phyloP scores from a whole-genome alignment of 2,797 vertebrate genomes.

The Picus viridis region DNA sequence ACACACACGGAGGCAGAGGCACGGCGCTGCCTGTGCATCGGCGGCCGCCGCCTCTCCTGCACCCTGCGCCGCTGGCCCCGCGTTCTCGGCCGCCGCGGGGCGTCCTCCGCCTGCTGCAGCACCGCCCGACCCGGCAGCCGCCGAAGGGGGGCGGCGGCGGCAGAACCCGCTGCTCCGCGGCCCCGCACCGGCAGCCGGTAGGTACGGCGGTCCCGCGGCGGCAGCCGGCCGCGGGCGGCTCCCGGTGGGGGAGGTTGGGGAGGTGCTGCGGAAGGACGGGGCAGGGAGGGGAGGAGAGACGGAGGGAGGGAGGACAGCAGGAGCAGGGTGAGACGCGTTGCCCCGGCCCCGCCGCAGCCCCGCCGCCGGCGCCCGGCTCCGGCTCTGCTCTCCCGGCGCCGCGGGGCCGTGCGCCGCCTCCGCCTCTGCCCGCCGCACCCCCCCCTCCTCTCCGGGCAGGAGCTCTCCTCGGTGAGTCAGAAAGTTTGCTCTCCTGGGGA shows the following conservation, averaged over 20 bases:
- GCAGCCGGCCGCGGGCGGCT: background rate
- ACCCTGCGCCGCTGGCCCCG: constrained; percentile 34
- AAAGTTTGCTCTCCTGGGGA: constrained; percentile 51
- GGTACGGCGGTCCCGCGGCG: constrained; percentile 17
- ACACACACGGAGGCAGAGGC: constrained; percentile 33
- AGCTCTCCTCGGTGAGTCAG: constrained; percentile 3
- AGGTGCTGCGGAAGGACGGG: background rate
- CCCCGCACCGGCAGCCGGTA: constrained; percentile 30
- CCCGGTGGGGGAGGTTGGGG: background rate
- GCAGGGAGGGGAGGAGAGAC: background rate
- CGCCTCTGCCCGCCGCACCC: background rate
- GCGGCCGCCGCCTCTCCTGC: constrained; percentile 45
- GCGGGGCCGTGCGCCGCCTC: background rate
- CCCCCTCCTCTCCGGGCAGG: background rate
- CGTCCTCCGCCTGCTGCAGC: constrained; percentile 71
- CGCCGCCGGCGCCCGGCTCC: background rate
- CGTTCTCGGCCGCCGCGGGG: constrained; percentile 68
- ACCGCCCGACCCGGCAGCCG: background rate
- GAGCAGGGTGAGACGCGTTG: background rate
- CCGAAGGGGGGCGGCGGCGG: background rate
- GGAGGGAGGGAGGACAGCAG: background rate
- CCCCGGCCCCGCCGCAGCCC: background rate
- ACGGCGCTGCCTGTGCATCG: constrained; percentile 43
- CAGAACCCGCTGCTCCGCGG: constrained; percentile 17
- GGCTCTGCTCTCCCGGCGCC: background rate